phyloP scores from a whole-genome alignment of 2,113 vertebrate genomes.

The Phrynosoma platyrhinos region DNA sequence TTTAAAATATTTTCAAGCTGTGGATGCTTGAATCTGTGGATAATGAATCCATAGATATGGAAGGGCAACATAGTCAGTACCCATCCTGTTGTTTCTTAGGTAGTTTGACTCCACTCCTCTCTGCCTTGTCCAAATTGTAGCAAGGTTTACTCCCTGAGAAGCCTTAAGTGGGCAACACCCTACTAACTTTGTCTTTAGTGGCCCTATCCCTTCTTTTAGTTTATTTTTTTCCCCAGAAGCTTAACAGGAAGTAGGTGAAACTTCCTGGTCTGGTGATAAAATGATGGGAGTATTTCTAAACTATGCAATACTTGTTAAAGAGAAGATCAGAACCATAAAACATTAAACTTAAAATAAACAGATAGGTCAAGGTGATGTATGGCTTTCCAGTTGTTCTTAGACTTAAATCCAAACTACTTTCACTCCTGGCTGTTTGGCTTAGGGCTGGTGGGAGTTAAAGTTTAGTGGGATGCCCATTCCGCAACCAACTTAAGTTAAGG shows the following conservation, averaged over 20 bases:
- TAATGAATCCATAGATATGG: no score
- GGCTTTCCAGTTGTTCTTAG: neutral
- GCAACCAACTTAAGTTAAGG: neutral
- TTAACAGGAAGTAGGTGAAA: neutral
- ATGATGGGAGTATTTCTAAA: neutral
- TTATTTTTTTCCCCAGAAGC: neutral
- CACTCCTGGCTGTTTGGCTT: no score
- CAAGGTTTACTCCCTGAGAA: no score
- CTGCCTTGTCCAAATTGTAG: no score
- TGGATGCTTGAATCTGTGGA: no score
- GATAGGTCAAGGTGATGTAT: neutral
- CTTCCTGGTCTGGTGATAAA: neutral
- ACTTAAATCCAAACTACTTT: no score
- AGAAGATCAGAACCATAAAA: neutral
- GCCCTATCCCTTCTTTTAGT: neutral
- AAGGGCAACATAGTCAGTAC: no score
- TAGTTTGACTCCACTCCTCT: no score
- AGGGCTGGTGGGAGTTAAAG: no score
- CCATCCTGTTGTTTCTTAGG: no score
- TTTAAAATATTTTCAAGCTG: no score
- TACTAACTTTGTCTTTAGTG: neutral
- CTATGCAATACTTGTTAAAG: neutral
- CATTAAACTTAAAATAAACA: neutral
- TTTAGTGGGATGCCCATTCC: no score
- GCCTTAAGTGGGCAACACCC: neutral